These are phyloP conservation scores for Rhopalosiphum padi DNA, from an alignment of 1,140 invertebrate species.

Conservation along the genomic window DNA sequence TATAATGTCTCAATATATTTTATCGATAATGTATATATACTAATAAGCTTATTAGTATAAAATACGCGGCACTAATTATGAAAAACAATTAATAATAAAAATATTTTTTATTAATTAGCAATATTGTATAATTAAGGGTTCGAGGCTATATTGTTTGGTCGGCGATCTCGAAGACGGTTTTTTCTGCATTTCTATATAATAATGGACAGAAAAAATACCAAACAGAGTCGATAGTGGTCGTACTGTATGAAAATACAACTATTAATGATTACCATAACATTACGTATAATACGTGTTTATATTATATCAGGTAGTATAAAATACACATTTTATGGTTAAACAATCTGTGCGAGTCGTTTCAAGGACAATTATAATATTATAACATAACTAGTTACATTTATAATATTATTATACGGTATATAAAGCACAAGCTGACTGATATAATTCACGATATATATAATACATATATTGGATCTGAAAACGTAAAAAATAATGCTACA, in stretches of 20 bases:
- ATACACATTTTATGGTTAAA: conserved; percentile 1
- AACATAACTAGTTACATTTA: neutral
- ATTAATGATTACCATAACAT: neutral
- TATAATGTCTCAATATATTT: neutral
- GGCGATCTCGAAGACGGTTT: neutral
- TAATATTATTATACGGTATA: conserved; percentile 14
- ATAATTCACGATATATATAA: neutral
- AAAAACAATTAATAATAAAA: neutral
- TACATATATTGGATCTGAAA: neutral
- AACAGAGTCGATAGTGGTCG: neutral
- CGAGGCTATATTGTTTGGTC: neutral
- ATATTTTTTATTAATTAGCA: neutral
- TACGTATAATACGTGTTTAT: neutral
- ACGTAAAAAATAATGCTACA: neutral
- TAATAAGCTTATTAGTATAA: neutral
- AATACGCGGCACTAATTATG: neutral
- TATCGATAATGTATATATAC: neutral
- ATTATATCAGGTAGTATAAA: conserved; percentile 4
- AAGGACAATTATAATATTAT: neutral
- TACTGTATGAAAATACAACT: neutral
- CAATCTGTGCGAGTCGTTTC: conserved; percentile 4
- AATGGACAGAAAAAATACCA: neutral
- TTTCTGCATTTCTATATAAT: neutral
- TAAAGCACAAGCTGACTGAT: neutral
- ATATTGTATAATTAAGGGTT: neutral